Evolutionary conservation across 1,140 invertebrate genomes (phyloP), one percentile per base, ranked within the genome.

Genomic region (Choristoneura fumiferana): DNA sequence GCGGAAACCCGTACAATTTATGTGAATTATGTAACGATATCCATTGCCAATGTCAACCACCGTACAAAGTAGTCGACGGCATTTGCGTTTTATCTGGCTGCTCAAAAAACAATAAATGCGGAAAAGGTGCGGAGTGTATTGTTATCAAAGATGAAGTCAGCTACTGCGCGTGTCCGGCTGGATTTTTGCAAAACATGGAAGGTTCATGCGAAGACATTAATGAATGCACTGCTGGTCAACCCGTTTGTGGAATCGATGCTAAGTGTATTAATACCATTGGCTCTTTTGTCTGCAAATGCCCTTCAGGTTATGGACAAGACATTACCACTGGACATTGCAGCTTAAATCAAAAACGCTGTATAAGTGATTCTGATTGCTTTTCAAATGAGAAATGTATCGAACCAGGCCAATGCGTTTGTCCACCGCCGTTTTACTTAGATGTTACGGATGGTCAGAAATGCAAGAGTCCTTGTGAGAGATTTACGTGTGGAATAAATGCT

Each of bases 401-500:
- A 78, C 96, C 96, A 0, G 96, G 96, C 0, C 94, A 96, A 87
- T 98, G 96, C 76, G 92, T 97, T 1, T 97, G 96, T 81, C 95
- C 95, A 17, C 95, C 96, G 13, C 96, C 96, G 0, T 98, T 94
- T 83, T 97, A 95, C 79, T 92, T 94, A 14, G 96, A 97, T 80
- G 91, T 93, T 10, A 86, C 91, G 18, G 94, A 96, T 77, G 93
- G 93, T 36, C 95, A 96, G 76, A 93, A 94, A 73, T 97, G 96
- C 81, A 97, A 96, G 89, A 97, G 94, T 91, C 96, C 95, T 4
- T 96, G 95, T 76, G 95, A 96, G 78, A 91, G 95, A 54, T 97
- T 95, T 79, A 93, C 94, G 1, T 98, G 97, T 76, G 96, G 97
- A 12, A 93, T 96, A n/a, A 98, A 98, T 83, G 94, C 96, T 0